Evolutionary conservation across 2,113 vertebrate species (phyloP).

Genomic region (Grantiella picta): DNA sequence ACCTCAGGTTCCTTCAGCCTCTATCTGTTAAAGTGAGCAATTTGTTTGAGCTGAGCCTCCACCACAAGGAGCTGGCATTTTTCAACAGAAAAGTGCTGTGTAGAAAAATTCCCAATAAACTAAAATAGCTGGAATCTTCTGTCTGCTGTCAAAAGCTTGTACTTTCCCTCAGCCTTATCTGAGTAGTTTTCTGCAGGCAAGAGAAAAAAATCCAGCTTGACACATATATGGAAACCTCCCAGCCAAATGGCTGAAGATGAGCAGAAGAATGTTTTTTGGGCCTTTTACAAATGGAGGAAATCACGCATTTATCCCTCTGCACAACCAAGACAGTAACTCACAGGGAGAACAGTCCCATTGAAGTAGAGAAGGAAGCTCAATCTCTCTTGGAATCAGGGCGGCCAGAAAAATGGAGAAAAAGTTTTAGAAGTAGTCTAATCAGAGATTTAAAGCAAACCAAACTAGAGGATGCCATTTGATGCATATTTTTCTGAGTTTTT

Average conservation of each 20-base stretch:
- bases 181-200: background rate
- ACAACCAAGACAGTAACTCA: background rate
- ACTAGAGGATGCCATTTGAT: background rate
- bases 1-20: background rate
- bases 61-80: background rate
- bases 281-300: background rate
- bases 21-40: background rate
- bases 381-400: background rate
- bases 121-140: background rate
- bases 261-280: background rate
- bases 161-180: background rate
- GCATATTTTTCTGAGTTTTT: background rate
- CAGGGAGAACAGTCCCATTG: background rate
- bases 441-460: background rate
- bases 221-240: background rate
- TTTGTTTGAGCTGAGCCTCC: background rate
- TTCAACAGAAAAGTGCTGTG: background rate
- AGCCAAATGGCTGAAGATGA: background rate
- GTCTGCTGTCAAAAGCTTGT: background rate
- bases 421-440: background rate
- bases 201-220: background rate
- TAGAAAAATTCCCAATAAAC: background rate
- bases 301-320: background rate
- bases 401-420: background rate
- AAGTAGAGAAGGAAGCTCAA: background rate